Evolutionary conservation across 2,797 vertebrate species (phyloP).

Genomic region (Meriones psammophilus): DNA sequence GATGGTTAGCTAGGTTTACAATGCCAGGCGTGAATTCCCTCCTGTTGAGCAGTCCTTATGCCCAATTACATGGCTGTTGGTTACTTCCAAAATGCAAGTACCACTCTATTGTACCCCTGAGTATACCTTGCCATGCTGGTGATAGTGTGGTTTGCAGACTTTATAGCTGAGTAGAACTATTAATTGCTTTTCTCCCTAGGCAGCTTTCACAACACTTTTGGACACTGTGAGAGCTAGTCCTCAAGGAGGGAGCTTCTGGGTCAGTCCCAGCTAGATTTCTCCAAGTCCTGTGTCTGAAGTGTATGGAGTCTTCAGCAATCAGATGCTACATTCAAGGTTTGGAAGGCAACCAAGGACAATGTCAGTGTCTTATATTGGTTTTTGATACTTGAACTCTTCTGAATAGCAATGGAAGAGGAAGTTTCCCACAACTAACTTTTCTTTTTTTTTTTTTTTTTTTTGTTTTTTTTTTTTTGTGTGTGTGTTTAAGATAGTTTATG

Average conservation of each 20-base stretch:
- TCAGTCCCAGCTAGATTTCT: not conserved
- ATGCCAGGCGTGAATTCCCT: not conserved
- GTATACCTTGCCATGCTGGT: not conserved
- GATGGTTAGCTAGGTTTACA: not conserved
- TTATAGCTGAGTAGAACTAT: not conserved
- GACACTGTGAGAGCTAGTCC: not conserved
- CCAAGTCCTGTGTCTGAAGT: not conserved
- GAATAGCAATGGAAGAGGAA: not conserved
- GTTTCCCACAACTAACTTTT: not conserved
- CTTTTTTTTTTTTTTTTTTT: too few species aligned
- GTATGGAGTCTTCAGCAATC: not conserved
- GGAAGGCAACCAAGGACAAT: not conserved
- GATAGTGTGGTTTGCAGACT: constrained; percentile 1
- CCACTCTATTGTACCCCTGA: not conserved
- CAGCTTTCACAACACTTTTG: not conserved
- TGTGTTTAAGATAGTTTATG: not conserved
- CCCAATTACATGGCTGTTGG: constrained; percentile 28
- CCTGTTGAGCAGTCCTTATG: not conserved
- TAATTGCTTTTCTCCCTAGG: not conserved
- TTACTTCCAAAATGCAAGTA: not conserved
- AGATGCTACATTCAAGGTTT: not conserved
- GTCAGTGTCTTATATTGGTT: not conserved
- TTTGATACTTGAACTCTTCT: not conserved
- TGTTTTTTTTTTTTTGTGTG: too few species aligned
- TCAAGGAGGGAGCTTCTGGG: not conserved